A percentile compares a stretch with the other conserved stretches of the same genome.
Evolutionary conservation across 1,140 invertebrate genomes (phyloP).

Genomic region (fruit fly (Drosophila melanogaster)): DNA sequence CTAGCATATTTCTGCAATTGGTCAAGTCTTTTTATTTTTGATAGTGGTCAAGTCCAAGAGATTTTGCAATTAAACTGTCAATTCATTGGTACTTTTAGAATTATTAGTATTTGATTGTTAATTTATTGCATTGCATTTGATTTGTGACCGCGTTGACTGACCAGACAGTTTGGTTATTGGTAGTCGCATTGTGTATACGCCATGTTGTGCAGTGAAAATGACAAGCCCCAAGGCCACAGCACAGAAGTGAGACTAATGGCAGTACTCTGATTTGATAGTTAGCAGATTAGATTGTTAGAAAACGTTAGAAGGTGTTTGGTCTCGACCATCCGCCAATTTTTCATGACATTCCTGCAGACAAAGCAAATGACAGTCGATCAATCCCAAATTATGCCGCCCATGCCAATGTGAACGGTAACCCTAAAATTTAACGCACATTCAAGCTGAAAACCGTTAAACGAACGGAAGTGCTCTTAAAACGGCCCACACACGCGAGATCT

Average conservation of each 20-base stretch:
- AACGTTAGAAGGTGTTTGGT: too few species aligned
- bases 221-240: conserved; percentile 31
- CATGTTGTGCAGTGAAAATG: conserved; percentile 30
- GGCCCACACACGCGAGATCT: conserved; percentile 52
- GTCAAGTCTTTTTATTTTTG: conserved; percentile 14
- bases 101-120: conserved; percentile 79
- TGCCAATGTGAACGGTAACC: conserved; percentile 18
- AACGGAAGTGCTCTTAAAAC: conserved; percentile 75
- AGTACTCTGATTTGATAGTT: neutral
- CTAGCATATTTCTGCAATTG: conserved; percentile 10
- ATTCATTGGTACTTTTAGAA: conserved; percentile 59
- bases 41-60: conserved; percentile 8
- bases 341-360: conserved; percentile 1
- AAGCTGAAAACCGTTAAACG: conserved; percentile 55
- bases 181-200: conserved; percentile 37
- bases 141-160: conserved; percentile 56
- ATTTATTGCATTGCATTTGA: conserved; percentile 66
- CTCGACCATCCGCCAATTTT: neutral
- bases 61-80: conserved; percentile 75
- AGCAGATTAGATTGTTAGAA: neutral
- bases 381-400: conserved; percentile 26
- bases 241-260: conserved; percentile 20
- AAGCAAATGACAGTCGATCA: conserved; percentile 15
- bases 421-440: conserved; percentile 59
- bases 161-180: conserved; percentile 13